Conservation (phyloP, 2,797 vertebrate species). For the Phyllotis vaccarum region DNA sequence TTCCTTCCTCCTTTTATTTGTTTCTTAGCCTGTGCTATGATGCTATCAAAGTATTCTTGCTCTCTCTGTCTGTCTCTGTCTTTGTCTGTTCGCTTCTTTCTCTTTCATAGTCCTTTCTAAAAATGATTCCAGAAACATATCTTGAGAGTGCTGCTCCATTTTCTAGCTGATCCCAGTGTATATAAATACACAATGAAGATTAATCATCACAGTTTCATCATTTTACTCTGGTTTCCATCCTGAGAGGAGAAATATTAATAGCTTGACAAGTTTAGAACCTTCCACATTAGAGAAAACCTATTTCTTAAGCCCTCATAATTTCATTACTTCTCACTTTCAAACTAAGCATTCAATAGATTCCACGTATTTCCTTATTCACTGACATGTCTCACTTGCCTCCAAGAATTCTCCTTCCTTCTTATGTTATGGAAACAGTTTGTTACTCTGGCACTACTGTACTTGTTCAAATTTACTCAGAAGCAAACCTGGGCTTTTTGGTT, state of each 20-base stretch:
- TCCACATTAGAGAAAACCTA: background rate
- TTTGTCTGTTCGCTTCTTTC: background rate
- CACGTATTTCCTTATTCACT: background rate
- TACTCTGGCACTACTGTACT: background rate
- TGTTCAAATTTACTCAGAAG: background rate
- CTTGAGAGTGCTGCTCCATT: background rate
- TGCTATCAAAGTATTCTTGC: background rate
- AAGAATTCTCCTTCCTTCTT: background rate
- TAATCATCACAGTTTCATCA: background rate
- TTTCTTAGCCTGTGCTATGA: background rate
- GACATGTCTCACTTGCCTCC: background rate
- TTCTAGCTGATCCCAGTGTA: too few relatives aligned
- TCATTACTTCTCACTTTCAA: background rate
- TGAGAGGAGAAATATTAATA: background rate
- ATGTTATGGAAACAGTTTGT: background rate
- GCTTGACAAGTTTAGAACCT: background rate
- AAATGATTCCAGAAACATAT: background rate
- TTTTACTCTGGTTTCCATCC: background rate
- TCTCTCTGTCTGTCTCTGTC: background rate
- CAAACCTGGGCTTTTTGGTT: background rate
- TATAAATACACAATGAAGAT: background rate
- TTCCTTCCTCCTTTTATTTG: background rate
- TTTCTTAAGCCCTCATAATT: background rate
- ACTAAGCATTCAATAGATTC: background rate
- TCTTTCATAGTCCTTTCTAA: background rate